Evolutionary conservation across 2,888 invertebrate species (phyloP), one percentile per base, ranked within the genome.

Genomic region (Euproctis similis): DNA sequence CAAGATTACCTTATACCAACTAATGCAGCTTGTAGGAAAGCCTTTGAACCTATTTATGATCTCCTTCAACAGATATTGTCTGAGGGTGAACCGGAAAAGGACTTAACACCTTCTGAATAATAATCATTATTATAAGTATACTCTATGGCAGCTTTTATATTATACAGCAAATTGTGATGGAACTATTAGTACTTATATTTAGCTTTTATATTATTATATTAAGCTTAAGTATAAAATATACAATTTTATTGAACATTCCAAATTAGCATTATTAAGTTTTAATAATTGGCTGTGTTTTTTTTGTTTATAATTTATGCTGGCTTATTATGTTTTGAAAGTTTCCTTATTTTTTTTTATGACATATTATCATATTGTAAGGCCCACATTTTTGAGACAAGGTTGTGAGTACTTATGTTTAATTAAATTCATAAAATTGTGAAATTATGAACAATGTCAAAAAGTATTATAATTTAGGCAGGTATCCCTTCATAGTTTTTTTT

Each of bases 1-100:
- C 92, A 93, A 63, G 96, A 97, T 74, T 97, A 95, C 73, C 87
- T 96, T 26, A 92, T 95, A 60, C 87, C 95, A 35, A 95, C 95
- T 1, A 92, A 93, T 73, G 88, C 91, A 26, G 96, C 96, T 29
- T 94, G 94, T 70, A 88, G 89, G 58, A 95, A 95, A 74, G 92
- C 93, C 6, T 94, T 95, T 70, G 93, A 93, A 73, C 93, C 94
- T 10, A 90, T 95, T 26, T 89, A 92, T 68, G 94, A 94, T 70
- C 84, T 94, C 40, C 77, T 94, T 10, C 86, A 90, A 39, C 93
- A 94, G 71, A 87, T 94, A 53, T 78, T 94, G 29, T 88, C 86
- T 53, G 94, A 93, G 76, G 91, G 90, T 30, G 91, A 92, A 74
- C 85, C 87, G 20, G 92, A 92, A 74, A 90, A 89, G 68, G 90